phyloP scores from a whole-genome alignment of 2,113 vertebrate species.

The Onychostruthus taczanowskii region DNA sequence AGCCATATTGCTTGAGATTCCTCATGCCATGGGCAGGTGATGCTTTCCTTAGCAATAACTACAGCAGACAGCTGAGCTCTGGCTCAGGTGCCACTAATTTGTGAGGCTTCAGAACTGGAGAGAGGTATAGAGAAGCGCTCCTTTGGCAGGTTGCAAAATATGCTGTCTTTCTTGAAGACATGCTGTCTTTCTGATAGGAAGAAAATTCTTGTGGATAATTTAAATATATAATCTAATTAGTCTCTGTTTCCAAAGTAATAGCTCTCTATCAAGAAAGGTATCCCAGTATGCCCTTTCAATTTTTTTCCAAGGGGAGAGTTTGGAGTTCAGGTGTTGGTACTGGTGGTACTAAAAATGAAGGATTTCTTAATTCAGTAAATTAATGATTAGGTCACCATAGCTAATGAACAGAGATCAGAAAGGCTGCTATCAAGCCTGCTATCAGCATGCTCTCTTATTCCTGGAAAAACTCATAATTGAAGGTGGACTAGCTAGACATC shows the following conservation, averaged over 20 bases:
- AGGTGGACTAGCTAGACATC: neutral
- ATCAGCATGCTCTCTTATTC: neutral
- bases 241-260: neutral
- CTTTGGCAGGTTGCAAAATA: neutral
- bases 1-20: neutral
- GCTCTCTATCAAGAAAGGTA: neutral
- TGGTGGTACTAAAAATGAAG: neutral
- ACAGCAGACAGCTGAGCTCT: neutral
- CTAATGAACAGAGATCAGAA: neutral
- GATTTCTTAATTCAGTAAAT: neutral
- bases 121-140: neutral
- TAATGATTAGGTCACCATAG: neutral
- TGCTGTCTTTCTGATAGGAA: neutral
- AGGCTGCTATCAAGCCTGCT: neutral
- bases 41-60: neutral
- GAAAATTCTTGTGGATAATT: neutral
- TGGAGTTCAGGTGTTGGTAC: neutral
- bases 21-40: neutral
- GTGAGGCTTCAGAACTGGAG: neutral
- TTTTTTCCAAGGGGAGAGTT: neutral
- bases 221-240: neutral
- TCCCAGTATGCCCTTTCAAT: neutral
- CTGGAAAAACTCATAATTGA: neutral
- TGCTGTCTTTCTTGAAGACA: neutral
- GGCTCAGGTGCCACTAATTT: neutral